Base-by-base conservation (phyloP, 2,888 invertebrate genomes). In the Hypomecis punctinalis region DNA sequence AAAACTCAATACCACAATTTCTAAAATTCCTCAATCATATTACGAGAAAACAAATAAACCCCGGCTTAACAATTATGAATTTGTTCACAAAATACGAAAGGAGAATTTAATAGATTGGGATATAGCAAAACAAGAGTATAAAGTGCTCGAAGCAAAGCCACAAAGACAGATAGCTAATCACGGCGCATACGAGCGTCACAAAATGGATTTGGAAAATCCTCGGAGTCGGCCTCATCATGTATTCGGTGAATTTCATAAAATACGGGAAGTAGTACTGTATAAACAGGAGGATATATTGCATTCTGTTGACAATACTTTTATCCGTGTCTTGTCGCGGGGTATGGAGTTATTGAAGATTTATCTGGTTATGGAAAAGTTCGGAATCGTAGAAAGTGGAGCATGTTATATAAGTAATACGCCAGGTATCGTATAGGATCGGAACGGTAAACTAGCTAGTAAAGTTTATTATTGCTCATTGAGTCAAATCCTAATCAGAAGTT, bases 181-280 rank as follows among this genome's bases (percentile, higher is more conserved):
- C 52, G 40, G 46, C 40, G 52, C 58, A 53, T 47, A 37, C 58
- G 45, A 42, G 63, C 52, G 48, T 52, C 53, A 53, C 57, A 53
- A 54, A 58, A 63, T 49, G 63, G 58, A 63, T 63, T 63, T 58
- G 43, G 42, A 33, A 42, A 58, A 63, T 63, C 58, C 53, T 45
- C 42, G 48, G 48, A 58, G 40, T 37, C 53, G 37, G 45, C 9
- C 53, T 63, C 43, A 35, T 40, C 57, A 46, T 58, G 54, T 58
- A 11, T 58, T 52, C 46, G 8, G 45, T 11, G 37, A 39, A 63
- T 58, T 63, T 63, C 47, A 63, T 53, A 54, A 48, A 53, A 63
- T 23, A 48, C 48, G 39, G 13, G 11, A 37, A 55, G 45, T 37
- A 51, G 37, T 36, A 36, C 49, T 56, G 52, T 52, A 45, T 56